Percentiles rank a stretch among this genome's conserved stretches.
phyloP scores from a whole-genome alignment of 2,113 vertebrate species.

The Solea solea region DNA sequence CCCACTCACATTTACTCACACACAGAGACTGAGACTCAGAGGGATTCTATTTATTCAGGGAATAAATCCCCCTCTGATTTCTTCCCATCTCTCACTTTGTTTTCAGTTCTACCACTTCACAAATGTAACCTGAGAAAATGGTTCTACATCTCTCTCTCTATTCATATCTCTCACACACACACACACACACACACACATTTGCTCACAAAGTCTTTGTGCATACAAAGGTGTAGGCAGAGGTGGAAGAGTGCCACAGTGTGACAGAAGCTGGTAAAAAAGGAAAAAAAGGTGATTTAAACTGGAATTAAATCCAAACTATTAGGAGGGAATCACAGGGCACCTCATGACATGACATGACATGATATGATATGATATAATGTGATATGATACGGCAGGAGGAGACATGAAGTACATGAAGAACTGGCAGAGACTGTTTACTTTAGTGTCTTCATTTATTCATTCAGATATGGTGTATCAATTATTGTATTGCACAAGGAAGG shows the following conservation, averaged over 20 bases:
- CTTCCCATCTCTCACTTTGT: conserved; percentile 57
- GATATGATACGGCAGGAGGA: no score
- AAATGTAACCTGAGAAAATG: conserved; percentile 46
- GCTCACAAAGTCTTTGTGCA: conserved; percentile 15
- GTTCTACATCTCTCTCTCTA: conserved; percentile 13
- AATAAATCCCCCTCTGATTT: conserved; percentile 65
- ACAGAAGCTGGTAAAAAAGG: not conserved
- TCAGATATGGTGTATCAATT: no score
- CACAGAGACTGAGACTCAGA: not conserved
- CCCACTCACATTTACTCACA: conserved; percentile 13
- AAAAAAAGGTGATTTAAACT: not conserved
- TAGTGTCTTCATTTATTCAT: no score
- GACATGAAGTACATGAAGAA: no score
- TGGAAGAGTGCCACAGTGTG: not conserved
- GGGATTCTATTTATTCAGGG: conserved; percentile 63
- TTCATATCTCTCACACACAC: not conserved
- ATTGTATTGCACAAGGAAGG: no score
- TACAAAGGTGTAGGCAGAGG: not conserved
- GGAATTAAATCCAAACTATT: not conserved
- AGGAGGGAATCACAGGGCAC: no score
- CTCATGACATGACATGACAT: no score
- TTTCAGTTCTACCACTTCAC: conserved; percentile 49
- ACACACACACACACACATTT: not conserved
- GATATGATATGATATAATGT: no score
- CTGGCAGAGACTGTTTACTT: no score